phyloP scores from a whole-genome alignment of 2,113 vertebrate genomes.

The Zosterops japonicus region DNA sequence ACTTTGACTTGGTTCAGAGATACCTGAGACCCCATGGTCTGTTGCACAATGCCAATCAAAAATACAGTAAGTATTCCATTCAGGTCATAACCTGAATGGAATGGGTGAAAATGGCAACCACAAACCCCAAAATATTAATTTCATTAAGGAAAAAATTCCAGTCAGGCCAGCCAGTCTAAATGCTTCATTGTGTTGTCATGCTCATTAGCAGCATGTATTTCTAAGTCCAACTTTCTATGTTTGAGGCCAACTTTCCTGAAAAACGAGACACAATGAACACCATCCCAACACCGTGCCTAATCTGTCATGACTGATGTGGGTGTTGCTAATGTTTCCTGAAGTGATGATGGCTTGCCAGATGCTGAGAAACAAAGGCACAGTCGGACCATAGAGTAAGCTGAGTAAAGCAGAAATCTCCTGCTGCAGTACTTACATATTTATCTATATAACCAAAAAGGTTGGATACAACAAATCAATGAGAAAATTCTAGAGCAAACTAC shows the following conservation, averaged over 20 bases:
- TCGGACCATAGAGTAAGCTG: background rate
- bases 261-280: background rate
- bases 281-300: background rate
- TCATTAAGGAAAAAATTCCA: background rate
- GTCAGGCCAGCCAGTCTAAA: background rate
- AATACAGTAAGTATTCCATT: background rate
- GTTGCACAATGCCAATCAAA: background rate
- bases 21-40: rapidly evolving
- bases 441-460: background rate
- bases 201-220: background rate
- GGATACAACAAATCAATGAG: background rate
- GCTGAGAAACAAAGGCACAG: background rate
- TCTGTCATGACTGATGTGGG: background rate
- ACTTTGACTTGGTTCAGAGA: background rate
- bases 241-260: background rate
- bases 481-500: background rate
- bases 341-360: background rate
- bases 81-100: background rate
- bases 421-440: background rate
- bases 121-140: background rate
- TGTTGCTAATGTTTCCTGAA: background rate
- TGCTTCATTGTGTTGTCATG: background rate
- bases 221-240: background rate
- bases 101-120: background rate
- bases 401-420: background rate